These are phyloP conservation scores for Apodemia arnacis DNA, from an alignment of 2,888 invertebrate species.

Conservation along the genomic window DNA sequence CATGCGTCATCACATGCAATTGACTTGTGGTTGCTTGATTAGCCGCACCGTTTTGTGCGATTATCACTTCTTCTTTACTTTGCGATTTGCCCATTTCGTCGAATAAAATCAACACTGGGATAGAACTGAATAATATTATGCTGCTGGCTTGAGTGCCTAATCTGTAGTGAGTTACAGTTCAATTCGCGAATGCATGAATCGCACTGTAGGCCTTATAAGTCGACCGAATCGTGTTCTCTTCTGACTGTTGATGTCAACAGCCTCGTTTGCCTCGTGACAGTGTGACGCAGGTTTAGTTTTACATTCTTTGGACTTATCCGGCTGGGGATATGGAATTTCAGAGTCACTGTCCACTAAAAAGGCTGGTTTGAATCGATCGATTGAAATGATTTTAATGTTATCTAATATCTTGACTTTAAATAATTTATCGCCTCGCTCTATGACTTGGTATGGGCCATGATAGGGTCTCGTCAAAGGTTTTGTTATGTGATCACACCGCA, in stretches of 20 bases:
- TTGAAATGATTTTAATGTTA: no score
- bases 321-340: no score
- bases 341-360: no score
- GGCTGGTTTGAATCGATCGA: no score
- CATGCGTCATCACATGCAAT: conserved; percentile 17
- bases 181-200: background rate
- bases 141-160: background rate
- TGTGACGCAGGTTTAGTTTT: background rate
- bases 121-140: background rate
- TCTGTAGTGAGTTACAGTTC: background rate
- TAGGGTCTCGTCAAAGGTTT: conserved; percentile 52
- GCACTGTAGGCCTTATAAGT: background rate
- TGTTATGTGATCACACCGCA: conserved; percentile 51
- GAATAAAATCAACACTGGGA: background rate
- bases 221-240: background rate
- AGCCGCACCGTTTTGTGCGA: conserved; percentile 18
- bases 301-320: background rate
- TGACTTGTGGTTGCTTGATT: background rate
- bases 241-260: background rate
- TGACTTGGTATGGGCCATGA: conserved; percentile 42
- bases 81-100: background rate
- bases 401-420: conserved; percentile 14
- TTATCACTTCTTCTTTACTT: conserved; percentile 26
- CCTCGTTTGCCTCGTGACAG: background rate
- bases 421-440: conserved; percentile 43